Evolutionary conservation across 1,140 invertebrate species (phyloP), one percentile per base, ranked within the genome.

Genomic region (Phthorimaea operculella): DNA sequence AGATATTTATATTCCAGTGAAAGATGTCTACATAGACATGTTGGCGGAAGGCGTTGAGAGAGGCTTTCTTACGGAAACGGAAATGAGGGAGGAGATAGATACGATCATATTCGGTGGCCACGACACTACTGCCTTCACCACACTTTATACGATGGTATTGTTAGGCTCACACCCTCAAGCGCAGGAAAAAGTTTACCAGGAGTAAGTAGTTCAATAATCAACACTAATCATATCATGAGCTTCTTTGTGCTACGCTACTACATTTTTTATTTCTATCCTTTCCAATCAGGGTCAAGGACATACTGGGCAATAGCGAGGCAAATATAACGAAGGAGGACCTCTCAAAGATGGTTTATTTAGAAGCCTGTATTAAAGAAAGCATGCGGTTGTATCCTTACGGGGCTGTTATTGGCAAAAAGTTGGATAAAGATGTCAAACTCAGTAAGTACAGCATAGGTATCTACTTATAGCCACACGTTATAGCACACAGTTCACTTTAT

Each of bases 361-460:
- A 91, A 68, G 76, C 83, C 17, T 85, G 87, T n/a, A 86, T 92
- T 5, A 91, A 92, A 63, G 91, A 92, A 78, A 85, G 87, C 0
- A 63, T 91, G 21, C 62, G 89, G 56, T 44, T 90, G 11, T 91
- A 87, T 66, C 89, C 90, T 4, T 76, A 89, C 4, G 88, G 86
- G 3, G 89, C 90, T 17, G 57, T 88, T 9, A 73, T 91, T 21
- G 83, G 81, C 5, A 64, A 85, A 57, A 11, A 58, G 8, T 39
- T 60, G 10, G 58, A 62, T 4, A n/a, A 33, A 12, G 62, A 68
- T 17, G 34, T 74, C 5, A 60, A 66, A 62, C 14, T 64, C 11
- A 56, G 62, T 67, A 52, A 48, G 59, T 53, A 28, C 6, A 6
- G 21, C 21, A 28, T 6, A n/a, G n/a, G 21, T 28, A 28, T 28